Percentiles rank a stretch among this genome's conserved stretches.
Evolutionary conservation across 2,888 invertebrate genomes (phyloP).

Genomic region (Gisinianus flammeolus): DNA sequence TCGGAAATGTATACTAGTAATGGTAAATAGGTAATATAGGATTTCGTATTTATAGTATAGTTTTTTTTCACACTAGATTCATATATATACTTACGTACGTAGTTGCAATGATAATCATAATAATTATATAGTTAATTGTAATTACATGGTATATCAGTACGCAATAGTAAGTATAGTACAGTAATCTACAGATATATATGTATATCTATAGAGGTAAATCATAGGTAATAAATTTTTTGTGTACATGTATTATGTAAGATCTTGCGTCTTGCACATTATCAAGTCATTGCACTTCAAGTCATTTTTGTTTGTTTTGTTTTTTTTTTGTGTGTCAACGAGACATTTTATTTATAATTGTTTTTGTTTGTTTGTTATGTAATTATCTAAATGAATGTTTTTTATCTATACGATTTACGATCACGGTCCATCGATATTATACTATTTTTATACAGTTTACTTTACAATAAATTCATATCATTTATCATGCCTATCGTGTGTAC

Average conservation of each 20-base stretch:
- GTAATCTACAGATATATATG: background rate
- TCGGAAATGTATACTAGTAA: no score
- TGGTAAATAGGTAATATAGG: no score
- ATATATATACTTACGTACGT: background rate
- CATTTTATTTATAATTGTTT: background rate
- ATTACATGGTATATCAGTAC: background rate
- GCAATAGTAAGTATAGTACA: background rate
- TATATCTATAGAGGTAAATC: background rate
- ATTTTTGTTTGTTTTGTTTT: no score
- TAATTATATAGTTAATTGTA: background rate
- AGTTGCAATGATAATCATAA: background rate
- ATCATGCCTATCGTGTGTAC: background rate
- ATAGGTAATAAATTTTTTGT: constrained; percentile 1
- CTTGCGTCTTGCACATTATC: constrained; percentile 24
- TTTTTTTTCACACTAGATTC: background rate
- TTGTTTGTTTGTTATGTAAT: background rate
- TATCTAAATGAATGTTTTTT: no score
- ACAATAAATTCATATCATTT: background rate
- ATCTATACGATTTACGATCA: background rate
- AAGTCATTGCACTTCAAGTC: constrained; percentile 22
- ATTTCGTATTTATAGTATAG: background rate
- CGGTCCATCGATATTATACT: background rate
- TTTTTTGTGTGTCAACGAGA: background rate
- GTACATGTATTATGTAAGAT: background rate
- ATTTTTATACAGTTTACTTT: constrained; percentile 6